These are phyloP conservation scores for Pachymerium ferrugineum DNA, from an alignment of 2,888 invertebrate genomes.

Conservation along the genomic window DNA sequence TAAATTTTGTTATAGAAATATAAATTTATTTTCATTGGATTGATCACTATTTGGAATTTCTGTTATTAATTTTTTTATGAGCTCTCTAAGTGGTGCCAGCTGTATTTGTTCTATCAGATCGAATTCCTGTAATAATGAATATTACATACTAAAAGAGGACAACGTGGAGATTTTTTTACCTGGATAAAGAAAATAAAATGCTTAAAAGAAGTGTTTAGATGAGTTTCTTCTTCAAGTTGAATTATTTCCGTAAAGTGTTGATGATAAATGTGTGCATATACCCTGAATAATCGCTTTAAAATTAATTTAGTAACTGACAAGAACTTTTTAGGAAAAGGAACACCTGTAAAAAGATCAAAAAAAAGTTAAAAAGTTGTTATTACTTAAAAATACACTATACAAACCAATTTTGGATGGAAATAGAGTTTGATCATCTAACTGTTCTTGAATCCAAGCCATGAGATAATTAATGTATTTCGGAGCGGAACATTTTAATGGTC, in stretches of 20 bases:
- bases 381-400: slow-evolving; percentile 22
- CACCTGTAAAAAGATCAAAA: slow-evolving; percentile 60
- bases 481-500: slow-evolving; percentile 97
- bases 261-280: slow-evolving; percentile 99
- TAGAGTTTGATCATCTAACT: slow-evolving; percentile 93
- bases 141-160: background rate
- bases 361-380: background rate
- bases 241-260: slow-evolving; percentile 98
- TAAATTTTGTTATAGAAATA: no score
- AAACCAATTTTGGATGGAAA: slow-evolving; percentile 96
- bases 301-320: slow-evolving; percentile 95
- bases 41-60: no score
- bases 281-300: slow-evolving; percentile 92
- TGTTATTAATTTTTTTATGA: slow-evolving; percentile 92
- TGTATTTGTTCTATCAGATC: slow-evolving; percentile 93
- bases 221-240: slow-evolving; percentile 95
- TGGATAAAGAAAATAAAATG: slow-evolving; percentile 98
- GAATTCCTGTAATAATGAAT: slow-evolving; percentile 71
- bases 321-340: slow-evolving; percentile 97
- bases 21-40: no score
- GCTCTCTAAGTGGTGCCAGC: slow-evolving; percentile 91
- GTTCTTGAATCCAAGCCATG: slow-evolving; percentile 99
- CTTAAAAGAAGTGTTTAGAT: slow-evolving; percentile 98
- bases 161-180: slow-evolving; percentile 49
- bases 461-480: slow-evolving; percentile 98